These are phyloP conservation scores for Philonicus albiceps DNA, from an alignment of 2,888 invertebrate genomes.

Conservation along the genomic window DNA sequence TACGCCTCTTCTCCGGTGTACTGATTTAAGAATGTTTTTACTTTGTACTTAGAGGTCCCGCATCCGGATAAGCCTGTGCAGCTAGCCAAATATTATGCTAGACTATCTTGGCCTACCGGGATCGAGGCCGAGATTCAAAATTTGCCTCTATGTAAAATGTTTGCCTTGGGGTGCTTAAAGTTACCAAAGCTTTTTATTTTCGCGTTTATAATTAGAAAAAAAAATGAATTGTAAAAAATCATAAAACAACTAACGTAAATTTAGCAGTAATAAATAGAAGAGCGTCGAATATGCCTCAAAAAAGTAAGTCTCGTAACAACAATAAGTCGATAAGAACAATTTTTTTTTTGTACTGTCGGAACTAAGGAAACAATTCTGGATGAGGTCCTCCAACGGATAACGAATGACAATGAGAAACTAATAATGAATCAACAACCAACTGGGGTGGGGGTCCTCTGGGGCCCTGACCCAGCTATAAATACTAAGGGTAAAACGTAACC, in stretches of 20 bases:
- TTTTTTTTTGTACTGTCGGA: slow-evolving; percentile 29
- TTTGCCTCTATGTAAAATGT: not conserved
- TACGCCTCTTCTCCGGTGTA: not conserved
- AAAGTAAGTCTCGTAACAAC: slow-evolving; percentile 8
- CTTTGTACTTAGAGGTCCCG: slow-evolving; percentile 22
- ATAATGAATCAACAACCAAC: slow-evolving; percentile 30
- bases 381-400: slow-evolving; percentile 33
- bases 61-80: not conserved
- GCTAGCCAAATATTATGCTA: not conserved
- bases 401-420: slow-evolving; percentile 21
- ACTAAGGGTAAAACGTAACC: slow-evolving; percentile 33
- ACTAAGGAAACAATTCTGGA: slow-evolving; percentile 26
- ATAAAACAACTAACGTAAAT: slow-evolving; percentile 10
- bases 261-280: slow-evolving; percentile 27
- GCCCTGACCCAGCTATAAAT: slow-evolving; percentile 1
- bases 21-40: slow-evolving; percentile 20
- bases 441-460: not conserved
- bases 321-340: slow-evolving; percentile 6
- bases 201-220: not conserved
- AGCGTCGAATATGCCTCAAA: slow-evolving; percentile 31
- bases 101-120: not conserved
- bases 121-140: not conserved
- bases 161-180: not conserved
- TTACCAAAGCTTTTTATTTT: not conserved
- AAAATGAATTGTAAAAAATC: not conserved